Percentiles rank a stretch among this genome's conserved stretches.
phyloP scores from a whole-genome alignment of 2,797 vertebrate species.

The Basileuterus tristriatus region DNA sequence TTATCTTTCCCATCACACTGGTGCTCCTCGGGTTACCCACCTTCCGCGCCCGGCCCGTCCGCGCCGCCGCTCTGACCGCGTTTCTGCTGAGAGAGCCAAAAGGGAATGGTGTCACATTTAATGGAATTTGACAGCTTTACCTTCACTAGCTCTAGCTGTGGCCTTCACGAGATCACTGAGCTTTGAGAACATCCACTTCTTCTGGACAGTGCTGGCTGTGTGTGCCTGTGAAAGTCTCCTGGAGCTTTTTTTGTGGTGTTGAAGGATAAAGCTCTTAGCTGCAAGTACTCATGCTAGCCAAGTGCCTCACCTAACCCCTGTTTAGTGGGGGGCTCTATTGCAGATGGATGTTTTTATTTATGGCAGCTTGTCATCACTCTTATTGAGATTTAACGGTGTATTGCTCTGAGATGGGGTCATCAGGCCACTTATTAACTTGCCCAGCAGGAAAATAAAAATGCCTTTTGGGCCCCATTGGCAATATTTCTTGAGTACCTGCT shows the following conservation, averaged over 20 bases:
- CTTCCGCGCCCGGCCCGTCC: background rate
- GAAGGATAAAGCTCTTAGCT: background rate
- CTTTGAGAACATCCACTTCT: background rate
- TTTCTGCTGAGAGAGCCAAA: background rate
- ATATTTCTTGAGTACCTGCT: constrained; percentile 32
- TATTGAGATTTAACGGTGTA: background rate
- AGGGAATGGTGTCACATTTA: background rate
- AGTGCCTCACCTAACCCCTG: background rate
- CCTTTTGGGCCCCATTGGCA: constrained; percentile 5
- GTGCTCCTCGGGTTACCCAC: background rate
- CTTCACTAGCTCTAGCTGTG: background rate
- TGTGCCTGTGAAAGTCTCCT: background rate
- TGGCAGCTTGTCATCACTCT: constrained; percentile 14
- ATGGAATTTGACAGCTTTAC: background rate
- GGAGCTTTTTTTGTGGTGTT: rapidly evolving
- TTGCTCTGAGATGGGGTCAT: constrained; percentile 27
- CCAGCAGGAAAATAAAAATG: constrained; percentile 47
- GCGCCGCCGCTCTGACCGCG: background rate
- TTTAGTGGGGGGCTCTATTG: background rate
- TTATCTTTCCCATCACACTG: background rate
- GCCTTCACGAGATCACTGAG: background rate
- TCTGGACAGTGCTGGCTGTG: background rate
- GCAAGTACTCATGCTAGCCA: rapidly evolving
- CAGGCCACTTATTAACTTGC: constrained; percentile 17
- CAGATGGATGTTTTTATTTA: constrained; percentile 44